Evolutionary conservation across 2,113 vertebrate genomes (phyloP).

Genomic region (Notiomystis cincta): DNA sequence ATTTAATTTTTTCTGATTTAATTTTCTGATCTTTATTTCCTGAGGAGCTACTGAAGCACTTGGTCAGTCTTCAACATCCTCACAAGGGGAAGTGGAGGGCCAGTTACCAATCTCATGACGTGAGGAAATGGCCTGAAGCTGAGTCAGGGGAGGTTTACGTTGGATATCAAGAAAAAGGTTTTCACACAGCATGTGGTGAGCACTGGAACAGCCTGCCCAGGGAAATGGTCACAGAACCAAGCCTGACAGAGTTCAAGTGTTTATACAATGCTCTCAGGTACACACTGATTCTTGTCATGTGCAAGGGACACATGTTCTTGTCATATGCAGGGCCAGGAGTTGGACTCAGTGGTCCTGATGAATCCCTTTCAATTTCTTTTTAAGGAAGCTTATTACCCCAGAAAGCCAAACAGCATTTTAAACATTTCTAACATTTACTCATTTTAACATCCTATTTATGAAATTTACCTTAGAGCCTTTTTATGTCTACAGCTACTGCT

Average conservation of each 20-base stretch:
- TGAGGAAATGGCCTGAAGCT: neutral
- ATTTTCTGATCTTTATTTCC: neutral
- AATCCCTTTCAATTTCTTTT: neutral
- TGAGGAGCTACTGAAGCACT: neutral
- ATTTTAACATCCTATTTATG: neutral
- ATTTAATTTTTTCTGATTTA: neutral
- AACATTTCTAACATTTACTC: neutral
- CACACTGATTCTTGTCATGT: neutral
- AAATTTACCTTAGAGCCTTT: neutral
- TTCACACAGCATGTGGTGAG: neutral
- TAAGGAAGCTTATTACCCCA: neutral
- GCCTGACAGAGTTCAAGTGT: neutral
- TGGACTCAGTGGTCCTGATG: fast-evolving
- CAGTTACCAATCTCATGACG: neutral
- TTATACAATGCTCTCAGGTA: neutral
- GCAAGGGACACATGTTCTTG: neutral
- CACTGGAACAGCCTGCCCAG: neutral
- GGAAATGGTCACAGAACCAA: neutral
- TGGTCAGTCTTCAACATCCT: neutral
- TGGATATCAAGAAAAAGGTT: neutral
- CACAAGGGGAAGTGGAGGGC: neutral
- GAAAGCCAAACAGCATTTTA: neutral
- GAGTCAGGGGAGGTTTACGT: neutral
- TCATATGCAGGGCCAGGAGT: neutral
- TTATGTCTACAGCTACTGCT: neutral